Conservation (phyloP, 2,797 vertebrate species). For the Parambassis ranga region DNA sequence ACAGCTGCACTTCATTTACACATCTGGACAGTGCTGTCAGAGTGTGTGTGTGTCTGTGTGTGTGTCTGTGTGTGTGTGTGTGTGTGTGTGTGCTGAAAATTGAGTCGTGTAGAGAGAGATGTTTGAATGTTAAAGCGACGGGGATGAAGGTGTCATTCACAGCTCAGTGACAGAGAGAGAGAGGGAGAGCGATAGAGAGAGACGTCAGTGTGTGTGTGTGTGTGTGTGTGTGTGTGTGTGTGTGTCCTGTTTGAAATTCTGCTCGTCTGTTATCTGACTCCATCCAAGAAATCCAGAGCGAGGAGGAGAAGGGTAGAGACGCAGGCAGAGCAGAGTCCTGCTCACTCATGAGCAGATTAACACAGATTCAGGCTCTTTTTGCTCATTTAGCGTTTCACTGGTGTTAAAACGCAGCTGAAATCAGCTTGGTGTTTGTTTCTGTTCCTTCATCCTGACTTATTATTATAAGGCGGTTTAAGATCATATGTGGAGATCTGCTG, state of each 20-base stretch:
- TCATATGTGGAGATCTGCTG: too few species aligned
- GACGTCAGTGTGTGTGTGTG: slow-evolving; percentile 14
- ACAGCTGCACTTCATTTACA: slow-evolving; percentile 67
- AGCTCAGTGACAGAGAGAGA: slow-evolving; percentile 59
- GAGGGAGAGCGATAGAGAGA: slow-evolving; percentile 5
- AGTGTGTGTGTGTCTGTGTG: not conserved
- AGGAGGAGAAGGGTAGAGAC: slow-evolving; percentile 11
- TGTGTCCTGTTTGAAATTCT: slow-evolving; percentile 69
- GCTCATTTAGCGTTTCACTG: too few species aligned
- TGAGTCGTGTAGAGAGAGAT: slow-evolving; percentile 26
- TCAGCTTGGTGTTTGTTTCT: too few species aligned
- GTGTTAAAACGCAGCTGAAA: too few species aligned
- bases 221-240: slow-evolving; percentile 31
- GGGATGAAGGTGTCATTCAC: slow-evolving; percentile 74
- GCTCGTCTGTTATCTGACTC: slow-evolving; percentile 68
- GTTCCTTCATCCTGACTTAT: too few species aligned
- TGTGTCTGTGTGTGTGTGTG: not conserved
- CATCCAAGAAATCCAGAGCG: slow-evolving; percentile 55
- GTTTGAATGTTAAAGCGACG: slow-evolving; percentile 61
- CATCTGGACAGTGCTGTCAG: slow-evolving; percentile 36
- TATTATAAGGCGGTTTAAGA: too few species aligned
- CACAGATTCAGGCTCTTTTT: too few species aligned
- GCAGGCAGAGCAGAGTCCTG: too few species aligned
- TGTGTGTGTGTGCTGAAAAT: slow-evolving; percentile 10
- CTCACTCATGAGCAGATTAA: too few species aligned